Base-by-base conservation (phyloP, 92 coral and sea anemone species). In the Actinostola sp. region DNA sequence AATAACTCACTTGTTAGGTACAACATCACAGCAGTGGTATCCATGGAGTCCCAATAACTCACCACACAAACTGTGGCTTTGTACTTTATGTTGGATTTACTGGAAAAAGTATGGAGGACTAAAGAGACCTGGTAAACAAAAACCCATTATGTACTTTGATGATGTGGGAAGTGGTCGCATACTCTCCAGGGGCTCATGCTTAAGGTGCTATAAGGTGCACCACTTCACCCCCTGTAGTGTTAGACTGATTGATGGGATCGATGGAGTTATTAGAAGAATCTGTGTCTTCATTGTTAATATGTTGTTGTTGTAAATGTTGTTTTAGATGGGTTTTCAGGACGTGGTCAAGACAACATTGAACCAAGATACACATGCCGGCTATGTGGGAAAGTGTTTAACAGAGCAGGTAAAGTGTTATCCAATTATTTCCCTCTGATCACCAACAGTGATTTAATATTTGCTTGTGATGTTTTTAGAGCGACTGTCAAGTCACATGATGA, bases 61-160 rank as follows among this genome's bases (percentile, higher is more conserved):
- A 0, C 93, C 86, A 41, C 96, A 94, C 78, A 82, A 80, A 82
- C 88, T 91, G 59, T 94, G 93, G 89, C 92, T 94, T 23, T 94
- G 98, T 43, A 91, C 98, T 0, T 71, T 94, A 72, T 94, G 98
- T 66, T 94, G 98, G 98, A 92, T 94, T 36, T 94, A 94, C 85
- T 94, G 98, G 98, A 94, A 94, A 70, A 94, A 94, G 72, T 94
- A 94, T 73, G 98, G 98, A 15, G 98, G 98, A 67, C 78, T 94
- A 49, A 94, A 94, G 75, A 88, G 89, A 82, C 98, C 98, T 79
- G 95, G 98, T 91, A 80, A 43, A 36, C n/a, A n/a, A n/a, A n/a
- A n/a, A n/a, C n/a, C n/a, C n/a, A n/a, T n/a, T n/a, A n/a, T n/a
- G n/a, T n/a, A n/a, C n/a, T n/a, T n/a, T n/a, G n/a, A n/a, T n/a